Evolutionary conservation across 2,113 vertebrate genomes (phyloP).

Genomic region (Manacus vitellinus): DNA sequence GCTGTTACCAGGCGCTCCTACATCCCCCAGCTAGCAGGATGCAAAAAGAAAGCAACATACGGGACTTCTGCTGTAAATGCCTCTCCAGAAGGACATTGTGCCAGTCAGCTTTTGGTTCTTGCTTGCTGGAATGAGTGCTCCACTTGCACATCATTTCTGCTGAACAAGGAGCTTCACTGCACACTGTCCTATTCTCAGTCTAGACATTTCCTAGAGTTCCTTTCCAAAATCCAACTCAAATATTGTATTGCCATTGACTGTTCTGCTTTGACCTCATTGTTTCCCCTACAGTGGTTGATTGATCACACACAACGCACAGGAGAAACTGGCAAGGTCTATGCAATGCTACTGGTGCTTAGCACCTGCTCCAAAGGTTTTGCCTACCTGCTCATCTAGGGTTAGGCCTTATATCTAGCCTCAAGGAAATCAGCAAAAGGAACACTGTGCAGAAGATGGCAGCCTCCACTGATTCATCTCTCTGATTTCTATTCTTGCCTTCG

Average conservation of each 20-base stretch:
- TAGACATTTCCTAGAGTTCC: not conserved
- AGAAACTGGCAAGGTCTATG: rapidly evolving
- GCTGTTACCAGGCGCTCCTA: not conserved
- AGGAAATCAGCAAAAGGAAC: not conserved
- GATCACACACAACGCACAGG: not conserved
- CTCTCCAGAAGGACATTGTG: not conserved
- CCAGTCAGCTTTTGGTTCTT: not conserved
- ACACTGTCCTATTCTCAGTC: not conserved
- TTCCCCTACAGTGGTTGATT: not conserved
- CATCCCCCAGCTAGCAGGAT: not conserved
- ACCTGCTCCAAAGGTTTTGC: not conserved
- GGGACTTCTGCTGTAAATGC: not conserved
- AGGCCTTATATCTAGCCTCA: not conserved
- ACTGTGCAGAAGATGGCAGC: not conserved
- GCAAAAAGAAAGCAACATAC: not conserved
- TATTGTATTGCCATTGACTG: not conserved
- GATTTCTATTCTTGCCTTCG: not conserved
- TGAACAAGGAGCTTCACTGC: not conserved
- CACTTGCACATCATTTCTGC: not conserved
- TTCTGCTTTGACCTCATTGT: not conserved
- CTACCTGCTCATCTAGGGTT: not conserved
- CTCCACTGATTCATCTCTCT: not conserved
- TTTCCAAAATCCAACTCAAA: not conserved
- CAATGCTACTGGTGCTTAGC: not conserved
- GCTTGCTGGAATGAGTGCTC: not conserved